Base-by-base conservation (phyloP, 1,140 invertebrate genomes). In the Drosophila tropicalis region DNA sequence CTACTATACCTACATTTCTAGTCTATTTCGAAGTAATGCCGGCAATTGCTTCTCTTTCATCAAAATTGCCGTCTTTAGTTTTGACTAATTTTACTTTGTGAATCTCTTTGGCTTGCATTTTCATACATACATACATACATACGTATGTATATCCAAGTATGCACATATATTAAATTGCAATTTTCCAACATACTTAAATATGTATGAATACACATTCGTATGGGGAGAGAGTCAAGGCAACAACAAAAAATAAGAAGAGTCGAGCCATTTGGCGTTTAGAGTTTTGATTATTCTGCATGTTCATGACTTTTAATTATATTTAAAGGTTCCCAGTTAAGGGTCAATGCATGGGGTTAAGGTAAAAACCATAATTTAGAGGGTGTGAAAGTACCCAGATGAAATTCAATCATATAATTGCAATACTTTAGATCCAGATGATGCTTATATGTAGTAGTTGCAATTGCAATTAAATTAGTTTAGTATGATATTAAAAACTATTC, bases 21-120 rank as follows among this genome's bases (percentile, higher is more conserved):
- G 62, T 58, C 61, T 25, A 36, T 10, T 29, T 39, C 36, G 51
- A 15, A 67, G 55, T 68, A 41, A 25, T 58, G 55, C 55, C 55
- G 13, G 39, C 39, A 44, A 40, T 39, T 71, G 70, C 56, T 32
- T 41, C 58, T 64, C 40, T 64, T 40, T 51, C 63, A 62, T 67
- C 65, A 86, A 89, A 29, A 86, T 82, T 70, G 76, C 62, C 60
- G 62, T 69, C 62, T 86, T 86, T 79, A 86, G 71, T 69, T 87
- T 87, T 79, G 66, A 87, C 83, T 86, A 86, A 86, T 86, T 81
- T 75, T 75, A 60, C 70, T 67, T 84, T 81, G 67, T 62, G 72
- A 44, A 36, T 36, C 34, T 12, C 61, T 63, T 56, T 54, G 67
- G 70, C 70, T 76, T 72, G 75, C 56, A 79, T 70, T 79, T 57